Conservation (phyloP, 2,797 vertebrate genomes). For the Eurystomus glaucurus region DNA sequence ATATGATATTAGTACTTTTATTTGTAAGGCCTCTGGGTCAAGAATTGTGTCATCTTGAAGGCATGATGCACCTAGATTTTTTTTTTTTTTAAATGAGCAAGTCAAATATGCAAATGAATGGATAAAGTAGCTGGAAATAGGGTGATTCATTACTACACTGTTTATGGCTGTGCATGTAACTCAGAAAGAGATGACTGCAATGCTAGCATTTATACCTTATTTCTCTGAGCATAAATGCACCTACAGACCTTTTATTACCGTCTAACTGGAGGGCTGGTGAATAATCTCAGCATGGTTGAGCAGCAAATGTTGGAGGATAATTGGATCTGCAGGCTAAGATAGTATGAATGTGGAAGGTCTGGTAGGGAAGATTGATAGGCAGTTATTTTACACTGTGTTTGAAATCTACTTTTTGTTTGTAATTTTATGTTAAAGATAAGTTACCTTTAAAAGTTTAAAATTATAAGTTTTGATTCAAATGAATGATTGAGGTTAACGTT, state of each 20-base stretch:
- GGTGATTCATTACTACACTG: background rate
- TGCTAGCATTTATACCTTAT: conserved; percentile 68
- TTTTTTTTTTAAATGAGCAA: background rate
- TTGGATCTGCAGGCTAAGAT: conserved; percentile 80
- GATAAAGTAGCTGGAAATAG: background rate
- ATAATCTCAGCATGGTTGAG: conserved; percentile 81
- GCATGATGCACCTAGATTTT: background rate
- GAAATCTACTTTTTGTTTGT: conserved; percentile 64
- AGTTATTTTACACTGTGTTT: conserved; percentile 57
- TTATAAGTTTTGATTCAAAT: conserved; percentile 22
- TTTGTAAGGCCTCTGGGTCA: background rate
- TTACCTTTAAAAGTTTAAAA: conserved; percentile 41
- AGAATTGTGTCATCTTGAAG: background rate
- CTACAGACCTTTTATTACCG: conserved; percentile 78
- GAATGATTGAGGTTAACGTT: conserved; percentile 42
- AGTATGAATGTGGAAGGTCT: conserved; percentile 65
- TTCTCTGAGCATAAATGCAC: conserved; percentile 66
- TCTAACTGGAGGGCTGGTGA: conserved; percentile 77
- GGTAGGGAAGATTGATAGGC: conserved; percentile 68
- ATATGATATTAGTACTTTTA: background rate
- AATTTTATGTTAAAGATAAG: conserved; percentile 30
- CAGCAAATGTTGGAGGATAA: conserved; percentile 83
- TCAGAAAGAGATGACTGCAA: conserved; percentile 36
- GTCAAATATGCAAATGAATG: background rate
- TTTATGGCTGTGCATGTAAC: conserved; percentile 28